Evolutionary conservation across 2,888 invertebrate genomes (phyloP).

Genomic region (Lepeophtheirus nordmannii): DNA sequence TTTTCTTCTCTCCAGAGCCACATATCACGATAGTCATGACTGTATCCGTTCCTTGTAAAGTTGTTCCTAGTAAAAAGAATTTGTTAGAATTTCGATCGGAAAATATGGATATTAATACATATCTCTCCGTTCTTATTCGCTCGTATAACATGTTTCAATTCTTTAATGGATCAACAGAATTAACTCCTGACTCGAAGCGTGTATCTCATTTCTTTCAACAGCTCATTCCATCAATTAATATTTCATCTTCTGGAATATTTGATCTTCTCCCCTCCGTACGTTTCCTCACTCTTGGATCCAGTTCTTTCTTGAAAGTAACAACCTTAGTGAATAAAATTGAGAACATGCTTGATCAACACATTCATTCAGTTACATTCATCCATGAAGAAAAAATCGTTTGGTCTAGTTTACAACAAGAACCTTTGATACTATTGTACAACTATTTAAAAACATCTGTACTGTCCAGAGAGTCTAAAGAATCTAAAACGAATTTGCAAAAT

Average conservation of each 20-base stretch:
- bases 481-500: neutral
- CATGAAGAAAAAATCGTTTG: conserved; percentile 1
- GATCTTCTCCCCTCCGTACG: neutral
- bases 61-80: conserved; percentile 4
- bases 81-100: neutral
- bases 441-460: neutral
- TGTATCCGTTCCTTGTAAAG: neutral
- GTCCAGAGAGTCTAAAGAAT: neutral
- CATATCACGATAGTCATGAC: neutral
- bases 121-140: neutral
- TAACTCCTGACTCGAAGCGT: neutral
- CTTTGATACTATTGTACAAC: neutral
- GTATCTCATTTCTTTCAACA: neutral
- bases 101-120: neutral
- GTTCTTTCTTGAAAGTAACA: neutral
- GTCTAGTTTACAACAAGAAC: neutral
- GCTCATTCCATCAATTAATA: neutral
- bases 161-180: neutral
- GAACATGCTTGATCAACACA: neutral
- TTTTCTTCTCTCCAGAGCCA: neutral
- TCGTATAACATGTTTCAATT: neutral
- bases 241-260: neutral
- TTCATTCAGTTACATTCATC: neutral
- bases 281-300: neutral
- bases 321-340: neutral